These are phyloP conservation scores for Synergus laeviventris DNA, from an alignment of 2,888 invertebrate genomes.

Conservation along the genomic window DNA sequence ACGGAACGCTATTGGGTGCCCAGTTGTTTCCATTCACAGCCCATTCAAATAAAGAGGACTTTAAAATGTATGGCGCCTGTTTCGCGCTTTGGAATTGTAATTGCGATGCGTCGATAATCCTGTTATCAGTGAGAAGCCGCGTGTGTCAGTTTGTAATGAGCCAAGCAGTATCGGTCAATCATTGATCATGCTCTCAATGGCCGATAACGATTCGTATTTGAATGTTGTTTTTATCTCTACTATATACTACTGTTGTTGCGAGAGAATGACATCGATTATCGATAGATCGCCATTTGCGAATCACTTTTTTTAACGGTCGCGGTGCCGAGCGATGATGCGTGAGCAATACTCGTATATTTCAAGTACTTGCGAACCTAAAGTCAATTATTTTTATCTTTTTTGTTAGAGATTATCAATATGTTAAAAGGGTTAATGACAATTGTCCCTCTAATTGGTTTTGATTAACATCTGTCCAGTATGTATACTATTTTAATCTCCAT, in stretches of 20 bases:
- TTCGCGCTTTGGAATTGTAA: conserved; percentile 37
- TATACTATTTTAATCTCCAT: no score
- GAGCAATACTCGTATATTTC: neutral
- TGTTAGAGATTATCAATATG: no score
- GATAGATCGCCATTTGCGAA: neutral
- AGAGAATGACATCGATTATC: neutral
- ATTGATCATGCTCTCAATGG: conserved; percentile 28
- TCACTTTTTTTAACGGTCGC: neutral
- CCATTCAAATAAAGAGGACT: conserved; percentile 25
- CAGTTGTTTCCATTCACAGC: neutral
- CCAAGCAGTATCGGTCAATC: conserved; percentile 37
- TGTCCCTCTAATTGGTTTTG: no score
- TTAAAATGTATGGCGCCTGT: conserved; percentile 23
- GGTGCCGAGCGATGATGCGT: neutral
- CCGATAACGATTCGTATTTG: conserved; percentile 40
- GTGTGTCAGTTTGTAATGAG: conserved; percentile 58
- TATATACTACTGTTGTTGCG: no score
- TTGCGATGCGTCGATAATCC: conserved; percentile 54
- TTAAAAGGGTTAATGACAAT: no score
- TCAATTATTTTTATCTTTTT: neutral
- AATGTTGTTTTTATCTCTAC: conserved; percentile 18
- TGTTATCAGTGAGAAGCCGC: conserved; percentile 53
- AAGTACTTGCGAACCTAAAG: neutral
- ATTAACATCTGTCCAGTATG: no score
- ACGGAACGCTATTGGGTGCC: neutral